Evolutionary conservation across 2,797 vertebrate species (phyloP).

Genomic region (Coilia nasus): DNA sequence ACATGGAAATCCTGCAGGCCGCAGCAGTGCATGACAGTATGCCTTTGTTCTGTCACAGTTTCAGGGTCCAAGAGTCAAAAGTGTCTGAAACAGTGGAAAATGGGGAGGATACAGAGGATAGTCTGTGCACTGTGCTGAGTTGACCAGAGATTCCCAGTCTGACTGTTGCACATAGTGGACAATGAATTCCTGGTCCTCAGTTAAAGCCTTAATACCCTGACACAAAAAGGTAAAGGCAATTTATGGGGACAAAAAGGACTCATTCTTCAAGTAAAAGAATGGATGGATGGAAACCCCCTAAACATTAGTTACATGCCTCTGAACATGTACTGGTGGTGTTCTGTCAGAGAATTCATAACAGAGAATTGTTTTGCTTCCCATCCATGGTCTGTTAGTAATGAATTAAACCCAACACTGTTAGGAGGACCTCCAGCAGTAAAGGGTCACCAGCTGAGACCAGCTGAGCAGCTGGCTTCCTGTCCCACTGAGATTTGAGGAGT

Average conservation of each 20-base stretch:
- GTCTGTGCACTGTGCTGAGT: not conserved
- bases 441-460: not conserved
- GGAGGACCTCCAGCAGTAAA: not conserved
- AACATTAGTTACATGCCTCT: no score
- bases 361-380: not conserved
- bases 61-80: not conserved
- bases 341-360: not conserved
- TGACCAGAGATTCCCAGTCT: not conserved
- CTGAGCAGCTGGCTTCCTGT: slow-evolving; percentile 1
- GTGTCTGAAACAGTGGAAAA: not conserved
- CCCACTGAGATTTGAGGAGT: not conserved
- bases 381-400: not conserved
- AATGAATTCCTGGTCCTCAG: not conserved
- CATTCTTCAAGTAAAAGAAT: no score
- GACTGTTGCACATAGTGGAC: not conserved
- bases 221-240: no score
- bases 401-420: not conserved
- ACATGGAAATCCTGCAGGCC: not conserved
- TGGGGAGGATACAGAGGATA: slow-evolving; percentile 1
- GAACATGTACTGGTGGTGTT: no score
- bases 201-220: no score
- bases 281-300: no score
- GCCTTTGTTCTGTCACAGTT: not conserved
- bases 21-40: not conserved
- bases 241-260: no score